These are phyloP conservation scores for Avahi laniger DNA, from an alignment of 2,797 vertebrate species.

Conservation along the genomic window DNA sequence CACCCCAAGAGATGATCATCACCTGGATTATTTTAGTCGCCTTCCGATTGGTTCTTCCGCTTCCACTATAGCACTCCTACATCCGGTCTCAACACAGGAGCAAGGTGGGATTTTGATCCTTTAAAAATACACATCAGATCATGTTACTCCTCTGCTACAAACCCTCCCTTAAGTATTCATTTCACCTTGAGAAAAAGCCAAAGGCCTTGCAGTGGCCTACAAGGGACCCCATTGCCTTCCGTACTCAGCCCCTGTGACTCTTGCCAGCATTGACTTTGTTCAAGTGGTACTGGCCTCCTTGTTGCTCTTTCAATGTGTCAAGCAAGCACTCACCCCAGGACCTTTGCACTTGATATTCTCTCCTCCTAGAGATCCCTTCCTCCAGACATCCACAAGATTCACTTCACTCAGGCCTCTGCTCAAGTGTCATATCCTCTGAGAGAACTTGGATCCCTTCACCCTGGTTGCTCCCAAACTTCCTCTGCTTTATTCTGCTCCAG, in stretches of 20 bases:
- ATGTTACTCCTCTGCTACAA: neutral
- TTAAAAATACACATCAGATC: neutral
- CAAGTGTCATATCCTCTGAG: neutral
- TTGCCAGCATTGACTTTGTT: neutral
- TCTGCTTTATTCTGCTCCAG: neutral
- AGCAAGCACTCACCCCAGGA: neutral
- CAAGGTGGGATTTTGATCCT: neutral
- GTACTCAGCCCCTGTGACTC: neutral
- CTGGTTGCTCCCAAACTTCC: accelerated
- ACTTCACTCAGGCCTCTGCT: neutral
- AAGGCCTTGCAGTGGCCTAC: neutral
- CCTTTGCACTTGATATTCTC: neutral
- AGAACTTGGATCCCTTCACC: neutral
- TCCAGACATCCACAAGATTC: neutral
- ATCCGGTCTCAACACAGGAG: neutral
- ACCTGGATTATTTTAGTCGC: neutral
- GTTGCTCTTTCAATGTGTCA: neutral
- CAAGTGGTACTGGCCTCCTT: neutral
- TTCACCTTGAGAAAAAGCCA: neutral
- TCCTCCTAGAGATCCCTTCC: neutral
- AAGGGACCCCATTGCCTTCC: neutral
- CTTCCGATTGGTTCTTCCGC: neutral
- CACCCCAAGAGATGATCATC: neutral
- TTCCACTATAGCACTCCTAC: neutral
- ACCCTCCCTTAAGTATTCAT: neutral